A percentile compares a stretch with the other conserved stretches of the same genome.
Conservation (phyloP, 1,140 invertebrate species). For the Popillia japonica region DNA sequence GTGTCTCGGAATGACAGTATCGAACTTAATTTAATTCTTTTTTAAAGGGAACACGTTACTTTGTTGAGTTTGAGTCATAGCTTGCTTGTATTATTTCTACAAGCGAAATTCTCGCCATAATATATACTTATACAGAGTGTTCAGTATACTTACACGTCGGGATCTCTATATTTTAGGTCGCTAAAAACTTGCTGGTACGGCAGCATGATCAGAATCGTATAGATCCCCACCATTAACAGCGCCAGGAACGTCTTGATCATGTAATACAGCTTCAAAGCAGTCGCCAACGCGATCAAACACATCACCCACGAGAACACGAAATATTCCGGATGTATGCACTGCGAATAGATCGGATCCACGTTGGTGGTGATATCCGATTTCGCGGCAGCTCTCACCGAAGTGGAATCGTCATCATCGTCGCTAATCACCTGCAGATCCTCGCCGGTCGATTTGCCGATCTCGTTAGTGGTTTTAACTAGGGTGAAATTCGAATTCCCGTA, state of each 20-base stretch:
- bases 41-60: too few relatives aligned
- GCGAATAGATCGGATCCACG: neutral
- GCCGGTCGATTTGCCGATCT: neutral
- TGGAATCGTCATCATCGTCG: too few relatives aligned
- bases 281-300: slow-evolving; percentile 88
- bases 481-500: neutral
- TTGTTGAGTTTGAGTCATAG: too few relatives aligned
- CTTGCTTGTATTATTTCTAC: too few relatives aligned
- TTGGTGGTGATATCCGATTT: neutral
- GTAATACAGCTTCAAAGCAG: slow-evolving; percentile 92
- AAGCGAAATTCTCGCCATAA: too few relatives aligned
- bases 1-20: too few relatives aligned
- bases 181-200: slow-evolving; percentile 52
- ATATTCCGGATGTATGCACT: slow-evolving; percentile 76
- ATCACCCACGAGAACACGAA: slow-evolving; percentile 93
- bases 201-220: slow-evolving; percentile 74
- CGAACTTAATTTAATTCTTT: too few relatives aligned
- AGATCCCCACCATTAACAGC: slow-evolving; percentile 75
- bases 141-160: too few relatives aligned
- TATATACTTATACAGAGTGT: too few relatives aligned
- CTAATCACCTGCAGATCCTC: too few relatives aligned
- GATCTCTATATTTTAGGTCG: too few relatives aligned
- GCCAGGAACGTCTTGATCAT: slow-evolving; percentile 87
- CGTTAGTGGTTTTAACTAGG: neutral
- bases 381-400: too few relatives aligned